Percentiles rank a stretch among this genome's conserved stretches.
Evolutionary conservation across 1,140 invertebrate species (phyloP).

Genomic region (Bombus waltoni): DNA sequence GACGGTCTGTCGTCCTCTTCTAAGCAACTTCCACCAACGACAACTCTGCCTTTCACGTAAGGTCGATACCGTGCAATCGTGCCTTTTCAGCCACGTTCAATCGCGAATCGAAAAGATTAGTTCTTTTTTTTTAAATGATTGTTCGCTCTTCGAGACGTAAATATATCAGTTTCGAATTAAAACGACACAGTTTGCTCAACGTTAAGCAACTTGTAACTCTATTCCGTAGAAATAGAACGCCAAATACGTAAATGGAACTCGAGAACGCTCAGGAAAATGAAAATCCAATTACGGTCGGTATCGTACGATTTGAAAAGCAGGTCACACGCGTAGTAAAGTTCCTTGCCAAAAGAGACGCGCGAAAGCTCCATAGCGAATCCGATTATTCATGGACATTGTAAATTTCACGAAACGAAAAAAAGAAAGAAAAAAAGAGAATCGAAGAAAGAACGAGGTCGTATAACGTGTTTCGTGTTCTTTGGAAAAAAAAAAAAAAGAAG

Average conservation of each 20-base stretch:
- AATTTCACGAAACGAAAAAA: background rate
- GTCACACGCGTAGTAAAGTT: background rate
- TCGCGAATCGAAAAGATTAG: background rate
- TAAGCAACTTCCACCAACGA: slow-evolving; percentile 2
- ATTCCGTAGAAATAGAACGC: too few relatives aligned
- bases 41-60: slow-evolving; percentile 20
- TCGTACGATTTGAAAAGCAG: background rate
- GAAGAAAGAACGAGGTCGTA: background rate
- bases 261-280: too few relatives aligned
- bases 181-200: too few relatives aligned
- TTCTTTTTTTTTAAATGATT: too few relatives aligned
- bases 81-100: background rate
- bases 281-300: too few relatives aligned
- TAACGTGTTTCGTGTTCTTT: slow-evolving; percentile 6
- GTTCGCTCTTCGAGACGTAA: rapidly evolving
- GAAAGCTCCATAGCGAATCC: background rate
- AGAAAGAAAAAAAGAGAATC: background rate
- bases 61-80: background rate
- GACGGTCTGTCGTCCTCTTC: slow-evolving; percentile 39
- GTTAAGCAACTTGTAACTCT: too few relatives aligned
- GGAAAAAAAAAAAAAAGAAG: background rate
- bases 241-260: too few relatives aligned
- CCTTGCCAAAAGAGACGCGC: background rate
- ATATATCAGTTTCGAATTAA: too few relatives aligned
- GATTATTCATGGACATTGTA: slow-evolving; percentile 1